Percentiles rank a stretch among this genome's conserved stretches.
phyloP scores from a whole-genome alignment of 1,140 invertebrate genomes.

The Helicorthomorpha holstii region DNA sequence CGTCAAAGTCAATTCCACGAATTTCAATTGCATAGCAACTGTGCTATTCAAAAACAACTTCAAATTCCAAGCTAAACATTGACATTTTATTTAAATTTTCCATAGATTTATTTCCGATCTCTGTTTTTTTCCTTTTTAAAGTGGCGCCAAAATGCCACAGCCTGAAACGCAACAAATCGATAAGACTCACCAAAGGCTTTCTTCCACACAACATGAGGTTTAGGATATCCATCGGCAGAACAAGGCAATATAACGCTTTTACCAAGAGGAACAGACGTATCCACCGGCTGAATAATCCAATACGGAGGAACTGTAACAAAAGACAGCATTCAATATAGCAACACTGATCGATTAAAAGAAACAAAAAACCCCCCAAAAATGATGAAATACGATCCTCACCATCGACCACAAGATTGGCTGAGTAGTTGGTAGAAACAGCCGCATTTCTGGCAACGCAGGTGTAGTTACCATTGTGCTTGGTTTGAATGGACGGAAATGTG shows the following conservation, averaged over 20 bases:
- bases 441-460: constrained; percentile 23
- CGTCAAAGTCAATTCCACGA: too few species aligned
- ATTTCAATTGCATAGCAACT: too few species aligned
- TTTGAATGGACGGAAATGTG: constrained; percentile 10
- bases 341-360: neutral
- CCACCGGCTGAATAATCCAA: constrained; percentile 36
- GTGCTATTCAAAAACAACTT: too few species aligned
- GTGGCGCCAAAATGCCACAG: too few species aligned
- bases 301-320: constrained; percentile 30
- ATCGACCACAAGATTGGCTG: constrained; percentile 13
- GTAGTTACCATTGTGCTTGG: constrained; percentile 22
- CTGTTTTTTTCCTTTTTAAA: too few species aligned
- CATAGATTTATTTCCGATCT: too few species aligned
- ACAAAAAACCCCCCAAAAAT: neutral
- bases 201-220: constrained; percentile 31
- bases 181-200: constrained; percentile 18
- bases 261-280: constrained; percentile 29
- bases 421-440: constrained; percentile 8
- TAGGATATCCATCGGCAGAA: constrained; percentile 35
- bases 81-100: too few species aligned
- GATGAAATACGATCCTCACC: constrained; percentile 8
- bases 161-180: too few species aligned
- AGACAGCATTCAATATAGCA: neutral
- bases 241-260: constrained; percentile 29
- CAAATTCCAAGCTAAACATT: too few species aligned